Evolutionary conservation across 1,140 invertebrate genomes (phyloP).

Genomic region (Anoplolepis gracilipes): DNA sequence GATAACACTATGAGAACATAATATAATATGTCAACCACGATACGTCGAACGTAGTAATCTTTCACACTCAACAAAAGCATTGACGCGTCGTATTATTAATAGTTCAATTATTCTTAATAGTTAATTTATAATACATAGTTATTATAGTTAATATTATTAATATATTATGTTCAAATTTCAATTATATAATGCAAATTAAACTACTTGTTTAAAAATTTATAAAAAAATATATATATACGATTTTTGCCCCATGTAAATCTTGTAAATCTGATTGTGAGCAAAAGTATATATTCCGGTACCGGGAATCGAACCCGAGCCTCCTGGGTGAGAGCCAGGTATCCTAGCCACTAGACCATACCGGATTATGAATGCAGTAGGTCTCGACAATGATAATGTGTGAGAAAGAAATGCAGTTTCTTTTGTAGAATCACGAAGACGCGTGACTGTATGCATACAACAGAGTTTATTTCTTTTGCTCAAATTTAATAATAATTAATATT

Average conservation of each 20-base stretch:
- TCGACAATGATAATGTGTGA: background rate
- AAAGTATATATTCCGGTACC: slow-evolving; percentile 20
- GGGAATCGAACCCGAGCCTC: slow-evolving; percentile 25
- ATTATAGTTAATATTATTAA: too few relatives aligned
- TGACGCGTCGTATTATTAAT: background rate
- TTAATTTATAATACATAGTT: too few relatives aligned
- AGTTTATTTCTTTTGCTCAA: background rate
- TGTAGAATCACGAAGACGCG: background rate
- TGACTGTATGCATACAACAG: background rate
- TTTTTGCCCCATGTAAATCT: background rate
- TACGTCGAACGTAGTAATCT: slow-evolving; percentile 16
- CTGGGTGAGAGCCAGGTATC: slow-evolving; percentile 30
- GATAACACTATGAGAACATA: slow-evolving; percentile 3
- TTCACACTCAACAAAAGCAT: slow-evolving; percentile 11
- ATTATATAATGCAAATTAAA: background rate
- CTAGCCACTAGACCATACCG: slow-evolving; percentile 37
- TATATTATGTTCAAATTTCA: background rate
- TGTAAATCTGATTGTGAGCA: slow-evolving; percentile 3
- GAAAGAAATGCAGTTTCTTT: background rate
- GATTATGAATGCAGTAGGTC: background rate
- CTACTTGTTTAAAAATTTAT: background rate
- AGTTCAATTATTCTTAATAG: too few relatives aligned
- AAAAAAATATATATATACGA: background rate
- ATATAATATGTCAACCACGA: background rate
- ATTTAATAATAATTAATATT: background rate